These are phyloP conservation scores for Euphydryas editha DNA, from an alignment of 2,888 invertebrate genomes.

Conservation along the genomic window DNA sequence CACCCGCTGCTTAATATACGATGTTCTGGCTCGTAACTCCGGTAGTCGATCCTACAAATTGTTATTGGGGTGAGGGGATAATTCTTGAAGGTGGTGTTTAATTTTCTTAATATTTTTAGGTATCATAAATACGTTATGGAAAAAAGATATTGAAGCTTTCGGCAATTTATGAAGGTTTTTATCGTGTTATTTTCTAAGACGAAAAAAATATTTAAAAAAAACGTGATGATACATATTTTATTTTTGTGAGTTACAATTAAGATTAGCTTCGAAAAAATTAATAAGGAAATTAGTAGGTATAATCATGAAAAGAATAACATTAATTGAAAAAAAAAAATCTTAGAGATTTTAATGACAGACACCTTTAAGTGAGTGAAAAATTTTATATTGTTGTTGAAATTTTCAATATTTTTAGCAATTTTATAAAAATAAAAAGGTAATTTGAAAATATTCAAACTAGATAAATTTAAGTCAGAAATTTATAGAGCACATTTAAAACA, in stretches of 20 bases:
- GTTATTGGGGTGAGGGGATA: conserved; percentile 30
- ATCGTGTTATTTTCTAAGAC: too few species aligned
- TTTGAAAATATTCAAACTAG: neutral
- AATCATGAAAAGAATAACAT: too few species aligned
- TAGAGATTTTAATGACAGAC: too few species aligned
- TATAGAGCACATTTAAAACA: conserved; percentile 37
- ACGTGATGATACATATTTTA: too few species aligned
- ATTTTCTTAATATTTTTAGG: conserved; percentile 13
- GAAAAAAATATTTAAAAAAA: too few species aligned
- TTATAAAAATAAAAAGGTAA: too few species aligned
- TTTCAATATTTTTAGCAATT: neutral
- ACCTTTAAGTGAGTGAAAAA: too few species aligned
- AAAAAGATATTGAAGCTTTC: neutral
- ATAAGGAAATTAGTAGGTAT: too few species aligned
- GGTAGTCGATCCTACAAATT: conserved; percentile 38
- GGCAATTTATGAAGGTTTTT: neutral
- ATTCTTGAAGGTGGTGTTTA: conserved; percentile 23
- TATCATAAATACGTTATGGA: neutral
- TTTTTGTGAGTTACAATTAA: too few species aligned
- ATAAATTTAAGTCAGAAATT: conserved; percentile 20
- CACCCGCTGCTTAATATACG: conserved; percentile 57
- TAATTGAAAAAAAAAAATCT: too few species aligned
- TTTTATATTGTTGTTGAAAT: neutral
- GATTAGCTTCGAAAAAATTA: too few species aligned
- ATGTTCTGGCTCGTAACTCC: conserved; percentile 48